Evolutionary conservation across 1,140 invertebrate species (phyloP).

Genomic region (Frieseomelitta varia): DNA sequence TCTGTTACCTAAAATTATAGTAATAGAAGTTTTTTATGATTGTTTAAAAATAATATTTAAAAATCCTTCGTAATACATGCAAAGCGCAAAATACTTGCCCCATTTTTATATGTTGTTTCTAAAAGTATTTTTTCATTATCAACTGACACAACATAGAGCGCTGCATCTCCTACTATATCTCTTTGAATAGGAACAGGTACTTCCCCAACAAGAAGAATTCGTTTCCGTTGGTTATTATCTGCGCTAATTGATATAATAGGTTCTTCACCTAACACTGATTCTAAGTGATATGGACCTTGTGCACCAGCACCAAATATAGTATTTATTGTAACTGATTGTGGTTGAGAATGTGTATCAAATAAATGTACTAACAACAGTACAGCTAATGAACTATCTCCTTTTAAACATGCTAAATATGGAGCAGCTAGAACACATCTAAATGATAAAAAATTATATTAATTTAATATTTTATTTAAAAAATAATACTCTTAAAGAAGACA

Average conservation of each 20-base stretch:
- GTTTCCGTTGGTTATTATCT: slow-evolving; percentile 68
- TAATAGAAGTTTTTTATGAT: slow-evolving; percentile 19
- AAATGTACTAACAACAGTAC: slow-evolving; percentile 74
- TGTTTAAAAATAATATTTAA: not conserved
- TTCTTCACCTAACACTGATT: slow-evolving; percentile 69
- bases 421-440: slow-evolving; percentile 85
- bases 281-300: slow-evolving; percentile 74
- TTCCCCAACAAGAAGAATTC: slow-evolving; percentile 66
- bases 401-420: slow-evolving; percentile 86
- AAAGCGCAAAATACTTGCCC: slow-evolving; percentile 63
- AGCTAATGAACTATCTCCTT: slow-evolving; percentile 78
- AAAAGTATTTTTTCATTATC: slow-evolving; percentile 75
- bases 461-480: slow-evolving; percentile 11
- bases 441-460: slow-evolving; percentile 29
- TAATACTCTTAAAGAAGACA: not conserved
- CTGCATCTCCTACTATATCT: slow-evolving; percentile 73
- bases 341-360: slow-evolving; percentile 71
- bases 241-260: slow-evolving; percentile 68
- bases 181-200: slow-evolving; percentile 57
- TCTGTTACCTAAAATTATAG: slow-evolving; percentile 70
- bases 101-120: slow-evolving; percentile 74
- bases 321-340: slow-evolving; percentile 74
- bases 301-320: slow-evolving; percentile 77
- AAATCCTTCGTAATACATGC: not conserved
- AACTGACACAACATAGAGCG: slow-evolving; percentile 64